phyloP scores from a whole-genome alignment of 2,797 vertebrate species.

The Silurus lanzhouensis region DNA sequence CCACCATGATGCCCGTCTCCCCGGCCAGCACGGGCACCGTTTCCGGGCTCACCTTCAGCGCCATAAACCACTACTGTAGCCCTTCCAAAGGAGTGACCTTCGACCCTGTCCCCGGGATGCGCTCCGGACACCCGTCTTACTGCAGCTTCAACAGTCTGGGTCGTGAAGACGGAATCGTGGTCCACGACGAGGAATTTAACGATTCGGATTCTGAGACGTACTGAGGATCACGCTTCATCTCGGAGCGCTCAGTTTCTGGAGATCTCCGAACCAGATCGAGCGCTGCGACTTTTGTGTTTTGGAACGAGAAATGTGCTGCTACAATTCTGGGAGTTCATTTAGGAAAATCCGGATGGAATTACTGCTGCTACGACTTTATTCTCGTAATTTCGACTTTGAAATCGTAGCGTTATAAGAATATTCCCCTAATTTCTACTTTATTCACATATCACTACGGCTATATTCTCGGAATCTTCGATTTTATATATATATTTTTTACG shows the following conservation, averaged over 20 bases:
- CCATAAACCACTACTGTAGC: constrained; percentile 86
- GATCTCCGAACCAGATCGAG: not conserved
- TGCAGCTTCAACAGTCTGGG: constrained; percentile 87
- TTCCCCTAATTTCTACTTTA: too few species aligned
- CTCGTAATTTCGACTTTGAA: too few species aligned
- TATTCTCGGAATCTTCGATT: too few species aligned
- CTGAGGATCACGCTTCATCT: constrained; percentile 64
- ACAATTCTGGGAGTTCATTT: too few species aligned
- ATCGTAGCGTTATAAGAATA: too few species aligned
- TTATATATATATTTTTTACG: too few species aligned
- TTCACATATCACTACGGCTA: too few species aligned
- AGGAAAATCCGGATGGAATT: too few species aligned
- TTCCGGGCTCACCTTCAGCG: constrained; percentile 82
- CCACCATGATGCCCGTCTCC: constrained; percentile 94
- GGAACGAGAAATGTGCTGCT: not conserved
- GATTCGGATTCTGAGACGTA: constrained; percentile 98
- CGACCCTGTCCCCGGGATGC: constrained; percentile 82
- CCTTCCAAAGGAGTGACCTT: constrained; percentile 91
- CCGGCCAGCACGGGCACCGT: constrained; percentile 81
- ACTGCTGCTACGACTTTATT: too few species aligned
- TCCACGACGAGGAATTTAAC: constrained; percentile 89
- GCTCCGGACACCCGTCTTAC: constrained; percentile 84
- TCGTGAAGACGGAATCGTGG: constrained; percentile 80
- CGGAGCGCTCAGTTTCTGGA: constrained; percentile 20
- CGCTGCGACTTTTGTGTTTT: not conserved